Conservation (phyloP, 2,888 invertebrate species). For the Perizoma affinitatum region DNA sequence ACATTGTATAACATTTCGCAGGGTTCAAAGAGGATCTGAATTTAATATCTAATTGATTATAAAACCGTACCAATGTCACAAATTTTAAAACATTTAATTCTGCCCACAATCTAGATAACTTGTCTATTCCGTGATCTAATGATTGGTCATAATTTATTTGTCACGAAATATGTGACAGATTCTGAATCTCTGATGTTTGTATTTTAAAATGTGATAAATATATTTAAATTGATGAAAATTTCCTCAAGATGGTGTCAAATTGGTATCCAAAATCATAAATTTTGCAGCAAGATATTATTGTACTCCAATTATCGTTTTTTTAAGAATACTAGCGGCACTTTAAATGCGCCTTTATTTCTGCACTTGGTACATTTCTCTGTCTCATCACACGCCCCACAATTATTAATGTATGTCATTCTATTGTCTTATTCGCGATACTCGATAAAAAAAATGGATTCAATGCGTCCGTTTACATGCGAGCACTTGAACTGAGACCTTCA, state of each 20-base stretch:
- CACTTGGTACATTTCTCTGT: slow-evolving; percentile 25
- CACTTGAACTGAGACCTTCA: slow-evolving; percentile 30
- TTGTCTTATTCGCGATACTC: slow-evolving; percentile 31
- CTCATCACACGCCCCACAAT: slow-evolving; percentile 27
- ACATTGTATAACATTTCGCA: too few species aligned
- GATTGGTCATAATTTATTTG: slow-evolving; percentile 18
- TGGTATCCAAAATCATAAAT: too few species aligned
- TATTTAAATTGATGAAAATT: slow-evolving; percentile 22
- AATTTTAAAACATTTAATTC: background rate
- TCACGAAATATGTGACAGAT: slow-evolving; percentile 22
- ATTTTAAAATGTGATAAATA: slow-evolving; percentile 29
- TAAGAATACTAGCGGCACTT: too few species aligned
- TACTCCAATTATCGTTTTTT: too few species aligned
- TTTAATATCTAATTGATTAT: too few species aligned
- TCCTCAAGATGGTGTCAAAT: background rate
- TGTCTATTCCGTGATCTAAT: background rate
- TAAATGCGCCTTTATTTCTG: slow-evolving; percentile 13
- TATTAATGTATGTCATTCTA: slow-evolving; percentile 36
- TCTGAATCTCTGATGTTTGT: slow-evolving; percentile 2
- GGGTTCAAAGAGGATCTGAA: too few species aligned
- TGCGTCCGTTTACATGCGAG: slow-evolving; percentile 24
- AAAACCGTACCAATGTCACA: too few species aligned
- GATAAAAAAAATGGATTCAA: slow-evolving; percentile 30
- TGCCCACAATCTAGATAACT: background rate
- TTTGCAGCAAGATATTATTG: too few species aligned